phyloP scores from a whole-genome alignment of 2,888 invertebrate species.

The Sialis fuliginosa region DNA sequence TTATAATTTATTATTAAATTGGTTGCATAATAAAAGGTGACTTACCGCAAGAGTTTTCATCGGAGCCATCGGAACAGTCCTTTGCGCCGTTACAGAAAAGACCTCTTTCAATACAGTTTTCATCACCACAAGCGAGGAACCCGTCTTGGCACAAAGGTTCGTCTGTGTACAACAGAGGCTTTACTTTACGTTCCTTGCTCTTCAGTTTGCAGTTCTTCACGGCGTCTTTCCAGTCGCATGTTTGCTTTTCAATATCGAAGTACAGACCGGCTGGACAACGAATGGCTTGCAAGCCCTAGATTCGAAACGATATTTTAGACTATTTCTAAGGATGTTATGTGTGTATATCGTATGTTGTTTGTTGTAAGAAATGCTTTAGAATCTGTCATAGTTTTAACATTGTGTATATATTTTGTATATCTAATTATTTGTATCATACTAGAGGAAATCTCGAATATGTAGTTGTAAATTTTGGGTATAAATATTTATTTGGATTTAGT shows the following conservation, averaged over 20 bases:
- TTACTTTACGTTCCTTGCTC: constrained; percentile 75
- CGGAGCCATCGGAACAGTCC: constrained; percentile 75
- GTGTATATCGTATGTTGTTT: background rate
- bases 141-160: constrained; percentile 81
- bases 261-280: constrained; percentile 82
- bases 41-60: constrained; percentile 83
- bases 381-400: no score
- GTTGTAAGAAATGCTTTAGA: no score
- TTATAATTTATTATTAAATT: no score
- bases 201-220: constrained; percentile 87
- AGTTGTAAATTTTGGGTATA: no score
- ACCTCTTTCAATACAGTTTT: constrained; percentile 70
- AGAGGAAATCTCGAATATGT: no score
- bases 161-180: constrained; percentile 73
- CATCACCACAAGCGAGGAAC: constrained; percentile 73
- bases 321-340: background rate
- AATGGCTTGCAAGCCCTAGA: constrained; percentile 76
- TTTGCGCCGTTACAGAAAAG: constrained; percentile 88
- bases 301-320: constrained; percentile 3
- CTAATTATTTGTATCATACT: no score
- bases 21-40: constrained; percentile 11
- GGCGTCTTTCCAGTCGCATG: constrained; percentile 85
- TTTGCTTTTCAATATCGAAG: constrained; percentile 89
- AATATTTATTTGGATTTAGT: no score
- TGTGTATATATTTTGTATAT: no score